phyloP scores from a whole-genome alignment of 2,888 invertebrate genomes.

The Campoplex nolae region DNA sequence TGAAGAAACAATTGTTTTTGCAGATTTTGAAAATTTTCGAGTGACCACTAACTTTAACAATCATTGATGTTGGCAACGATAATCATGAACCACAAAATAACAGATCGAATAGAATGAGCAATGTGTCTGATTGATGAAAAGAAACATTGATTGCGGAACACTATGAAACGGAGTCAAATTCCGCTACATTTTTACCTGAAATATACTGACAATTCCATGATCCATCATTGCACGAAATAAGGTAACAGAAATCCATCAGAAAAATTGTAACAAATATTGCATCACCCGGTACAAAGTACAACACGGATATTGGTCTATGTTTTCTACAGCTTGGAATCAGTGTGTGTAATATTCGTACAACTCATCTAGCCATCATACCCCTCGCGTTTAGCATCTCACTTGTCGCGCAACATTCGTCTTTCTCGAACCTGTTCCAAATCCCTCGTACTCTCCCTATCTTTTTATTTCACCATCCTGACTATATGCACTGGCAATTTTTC shows the following conservation, averaged over 20 bases:
- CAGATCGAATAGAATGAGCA: neutral
- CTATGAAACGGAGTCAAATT: neutral
- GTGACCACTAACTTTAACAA: neutral
- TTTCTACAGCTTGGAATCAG: conserved; percentile 8
- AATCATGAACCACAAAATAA: neutral
- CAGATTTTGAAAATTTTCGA: neutral
- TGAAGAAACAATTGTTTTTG: neutral
- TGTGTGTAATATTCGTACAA: conserved; percentile 29
- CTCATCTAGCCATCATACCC: conserved; percentile 38
- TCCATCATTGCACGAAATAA: neutral
- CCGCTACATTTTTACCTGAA: neutral
- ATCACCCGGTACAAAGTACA: conserved; percentile 33
- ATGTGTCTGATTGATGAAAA: neutral
- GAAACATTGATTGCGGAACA: neutral
- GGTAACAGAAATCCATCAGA: neutral
- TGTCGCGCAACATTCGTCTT: conserved; percentile 17
- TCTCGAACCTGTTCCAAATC: neutral
- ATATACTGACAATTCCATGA: no score
- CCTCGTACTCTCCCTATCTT: conserved; percentile 21
- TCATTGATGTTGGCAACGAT: neutral
- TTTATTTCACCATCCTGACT: conserved; percentile 42
- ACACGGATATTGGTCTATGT: conserved; percentile 7
- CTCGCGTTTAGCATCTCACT: conserved; percentile 44
- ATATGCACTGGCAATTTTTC: neutral
- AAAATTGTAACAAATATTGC: neutral